Percentiles rank a stretch among this genome's conserved stretches.
These are phyloP conservation scores for Netelia fuscicornis DNA, from an alignment of 2,888 invertebrate genomes.

Conservation along the genomic window DNA sequence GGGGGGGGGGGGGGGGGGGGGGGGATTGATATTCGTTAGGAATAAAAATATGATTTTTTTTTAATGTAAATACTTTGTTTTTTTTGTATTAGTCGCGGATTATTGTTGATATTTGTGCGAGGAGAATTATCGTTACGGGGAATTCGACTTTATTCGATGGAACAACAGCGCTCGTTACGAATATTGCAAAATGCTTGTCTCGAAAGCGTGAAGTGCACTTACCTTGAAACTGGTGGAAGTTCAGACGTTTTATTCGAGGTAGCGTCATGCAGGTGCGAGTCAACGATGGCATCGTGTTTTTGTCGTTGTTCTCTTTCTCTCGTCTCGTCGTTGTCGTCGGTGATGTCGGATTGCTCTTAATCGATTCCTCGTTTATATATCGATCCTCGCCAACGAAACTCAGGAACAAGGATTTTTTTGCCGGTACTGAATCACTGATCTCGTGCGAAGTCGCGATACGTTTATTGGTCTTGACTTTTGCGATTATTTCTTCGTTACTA, in stretches of 20 bases:
- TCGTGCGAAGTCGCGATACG: conserved; percentile 45
- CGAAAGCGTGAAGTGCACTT: conserved; percentile 58
- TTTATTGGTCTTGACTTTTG: conserved; percentile 46
- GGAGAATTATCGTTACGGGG: not conserved
- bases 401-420: conserved; percentile 63
- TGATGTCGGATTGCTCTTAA: conserved; percentile 20
- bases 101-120: too few relatives aligned
- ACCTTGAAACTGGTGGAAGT: conserved; percentile 75
- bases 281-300: conserved; percentile 76
- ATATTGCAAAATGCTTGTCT: not conserved
- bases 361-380: conserved; percentile 44
- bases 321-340: not conserved
- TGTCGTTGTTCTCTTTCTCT: conserved; percentile 56
- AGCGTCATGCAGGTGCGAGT: conserved; percentile 77
- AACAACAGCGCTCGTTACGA: not conserved
- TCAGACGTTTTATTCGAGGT: conserved; percentile 77
- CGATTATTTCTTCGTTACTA: conserved; percentile 35
- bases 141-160: not conserved
- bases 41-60: not conserved
- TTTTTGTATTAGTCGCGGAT: too few relatives aligned
- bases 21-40: not conserved
- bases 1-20: too few relatives aligned
- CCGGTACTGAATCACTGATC: conserved; percentile 38
- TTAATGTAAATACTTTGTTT: not conserved
- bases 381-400: conserved; percentile 50